phyloP scores from a whole-genome alignment of 2,113 vertebrate species.

The Cichladusa arquata region DNA sequence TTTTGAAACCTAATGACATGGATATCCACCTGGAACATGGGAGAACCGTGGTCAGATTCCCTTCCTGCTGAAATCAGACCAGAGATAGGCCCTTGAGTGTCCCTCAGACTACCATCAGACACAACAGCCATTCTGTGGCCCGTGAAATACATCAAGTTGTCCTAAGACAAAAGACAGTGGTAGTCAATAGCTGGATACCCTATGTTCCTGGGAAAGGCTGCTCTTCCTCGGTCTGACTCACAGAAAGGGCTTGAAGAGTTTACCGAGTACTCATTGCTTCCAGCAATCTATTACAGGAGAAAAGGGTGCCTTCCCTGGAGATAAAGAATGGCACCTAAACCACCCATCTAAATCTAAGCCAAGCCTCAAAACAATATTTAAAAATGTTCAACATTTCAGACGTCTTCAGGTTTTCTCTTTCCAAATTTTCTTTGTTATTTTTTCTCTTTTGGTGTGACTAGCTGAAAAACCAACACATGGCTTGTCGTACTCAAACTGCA shows the following conservation, averaged over 20 bases:
- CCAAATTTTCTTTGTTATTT: background rate
- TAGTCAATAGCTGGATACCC: background rate
- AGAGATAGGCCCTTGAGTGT: background rate
- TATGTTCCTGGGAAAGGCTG: background rate
- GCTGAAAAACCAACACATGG: background rate
- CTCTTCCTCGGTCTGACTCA: background rate
- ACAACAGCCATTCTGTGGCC: background rate
- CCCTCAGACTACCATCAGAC: background rate
- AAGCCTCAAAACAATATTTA: background rate
- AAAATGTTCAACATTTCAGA: background rate
- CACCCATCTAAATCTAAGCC: background rate
- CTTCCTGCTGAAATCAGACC: background rate
- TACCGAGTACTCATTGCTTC: background rate
- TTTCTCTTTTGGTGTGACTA: background rate
- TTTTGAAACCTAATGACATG: background rate
- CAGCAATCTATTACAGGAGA: background rate
- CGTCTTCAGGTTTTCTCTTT: background rate
- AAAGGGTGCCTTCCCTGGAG: background rate
- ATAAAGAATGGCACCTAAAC: background rate
- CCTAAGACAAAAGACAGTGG: background rate
- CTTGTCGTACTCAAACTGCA: background rate
- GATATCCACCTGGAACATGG: background rate
- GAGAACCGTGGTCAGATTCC: background rate
- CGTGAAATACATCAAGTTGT: background rate
- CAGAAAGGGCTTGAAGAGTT: background rate